Conservation (phyloP, 2,797 vertebrate species). For the Ptychadena robeensis region DNA sequence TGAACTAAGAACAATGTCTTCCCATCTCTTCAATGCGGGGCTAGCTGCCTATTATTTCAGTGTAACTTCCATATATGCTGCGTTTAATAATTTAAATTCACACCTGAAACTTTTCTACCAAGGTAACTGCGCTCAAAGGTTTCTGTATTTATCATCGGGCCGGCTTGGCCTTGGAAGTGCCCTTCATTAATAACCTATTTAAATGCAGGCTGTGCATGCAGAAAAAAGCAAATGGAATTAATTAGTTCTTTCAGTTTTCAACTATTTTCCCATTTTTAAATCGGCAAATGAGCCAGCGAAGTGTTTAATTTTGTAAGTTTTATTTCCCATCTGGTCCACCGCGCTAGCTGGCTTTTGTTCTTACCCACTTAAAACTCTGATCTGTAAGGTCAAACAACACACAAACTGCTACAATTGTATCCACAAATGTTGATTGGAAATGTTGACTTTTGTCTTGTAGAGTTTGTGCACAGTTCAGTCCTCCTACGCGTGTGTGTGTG, state of each 20-base stretch:
- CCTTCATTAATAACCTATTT: constrained; percentile 61
- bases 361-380: background rate
- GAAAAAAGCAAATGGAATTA: constrained; percentile 59
- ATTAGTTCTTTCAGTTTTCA: constrained; percentile 52
- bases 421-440: background rate
- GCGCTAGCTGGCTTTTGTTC: background rate
- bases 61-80: constrained; percentile 12
- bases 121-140: constrained; percentile 47
- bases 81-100: constrained; percentile 55
- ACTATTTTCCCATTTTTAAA: constrained; percentile 54
- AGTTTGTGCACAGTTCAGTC: too few species aligned
- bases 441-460: background rate
- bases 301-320: constrained; percentile 20
- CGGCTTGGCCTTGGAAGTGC: constrained; percentile 52
- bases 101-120: constrained; percentile 52
- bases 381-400: background rate
- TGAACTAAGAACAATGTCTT: constrained; percentile 16
- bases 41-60: constrained; percentile 44
- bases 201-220: constrained; percentile 55
- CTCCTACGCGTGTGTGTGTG: too few species aligned
- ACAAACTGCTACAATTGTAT: background rate
- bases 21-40: background rate
- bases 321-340: background rate
- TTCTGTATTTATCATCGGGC: constrained; percentile 52
- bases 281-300: constrained; percentile 33